Base-by-base conservation (phyloP, 2,888 invertebrate species). In the Dryomyza anilis region DNA sequence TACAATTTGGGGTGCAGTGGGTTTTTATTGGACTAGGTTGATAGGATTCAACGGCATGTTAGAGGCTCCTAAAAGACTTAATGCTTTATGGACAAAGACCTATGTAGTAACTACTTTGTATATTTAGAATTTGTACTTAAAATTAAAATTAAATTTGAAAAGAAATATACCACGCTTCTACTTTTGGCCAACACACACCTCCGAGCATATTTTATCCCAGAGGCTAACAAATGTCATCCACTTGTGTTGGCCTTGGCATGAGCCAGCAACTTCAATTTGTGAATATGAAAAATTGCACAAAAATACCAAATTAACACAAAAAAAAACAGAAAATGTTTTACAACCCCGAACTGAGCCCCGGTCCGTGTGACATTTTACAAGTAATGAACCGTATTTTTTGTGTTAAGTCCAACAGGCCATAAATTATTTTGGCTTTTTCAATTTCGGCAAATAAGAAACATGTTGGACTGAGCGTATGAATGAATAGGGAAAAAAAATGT, bases 201-300 rank as follows among this genome's bases (percentile, higher is more conserved):
- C n/a, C n/a, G n/a, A n/a, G n/a, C n/a, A n/a, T n/a, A n/a, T n/a
- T n/a, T n/a, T n/a, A n/a, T n/a, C n/a, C n/a, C n/a, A n/a, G n/a
- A n/a, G 53, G 33, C 1, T 25, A 23, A 7, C 27, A 3, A 3
- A 23, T 12, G 43, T 43, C 16, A 43, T n/a, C 43, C n/a, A 16
- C 8, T 16, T 5, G 36, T 36, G 12, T 12, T 36, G 12, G 36
- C 36, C 12, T 14, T n/a, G n/a, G 56, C 14, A n/a, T 39, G 56
- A 36, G 23, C 19, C 21, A 23, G 29, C 23, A 45, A 29, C 29
- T 19, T 29, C 46, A 58, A 58, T 58, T 58, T 58, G 58, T 46
- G 46, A 58, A 30, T 56, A 27, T 48, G 23, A 60, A 60, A 50
- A 50, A 60, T 48, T 48, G 59, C 59, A 19, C n/a, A n/a, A n/a